phyloP scores from a whole-genome alignment of 2,888 invertebrate species.

The Agonopterix alstromeriana region DNA sequence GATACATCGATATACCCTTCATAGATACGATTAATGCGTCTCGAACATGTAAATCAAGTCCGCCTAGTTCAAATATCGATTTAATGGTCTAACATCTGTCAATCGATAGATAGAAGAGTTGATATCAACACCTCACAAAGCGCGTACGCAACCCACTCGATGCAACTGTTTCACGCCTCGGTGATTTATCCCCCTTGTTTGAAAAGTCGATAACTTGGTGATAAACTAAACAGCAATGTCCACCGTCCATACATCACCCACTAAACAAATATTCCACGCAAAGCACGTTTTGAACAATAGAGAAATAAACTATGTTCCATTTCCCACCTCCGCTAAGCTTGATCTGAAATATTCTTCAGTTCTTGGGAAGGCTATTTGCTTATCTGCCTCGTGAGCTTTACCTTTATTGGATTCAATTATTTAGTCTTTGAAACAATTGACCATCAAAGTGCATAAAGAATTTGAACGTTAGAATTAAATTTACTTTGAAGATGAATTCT shows the following conservation, averaged over 20 bases:
- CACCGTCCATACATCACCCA: conserved; percentile 9
- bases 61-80: conserved; percentile 13
- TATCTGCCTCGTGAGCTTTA: conserved; percentile 25
- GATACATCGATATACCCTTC: conserved; percentile 8
- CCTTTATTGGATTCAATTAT: conserved; percentile 25
- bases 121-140: conserved; percentile 25
- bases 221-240: conserved; percentile 17
- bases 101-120: conserved; percentile 24
- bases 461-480: conserved; percentile 21
- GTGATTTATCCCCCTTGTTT: conserved; percentile 38
- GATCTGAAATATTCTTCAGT: conserved; percentile 31
- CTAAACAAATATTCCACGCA: conserved; percentile 36
- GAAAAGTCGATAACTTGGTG: conserved; percentile 46
- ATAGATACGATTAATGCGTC: conserved; percentile 12
- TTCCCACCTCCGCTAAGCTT: conserved; percentile 44
- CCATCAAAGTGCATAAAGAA: conserved; percentile 17
- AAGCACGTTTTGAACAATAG: conserved; percentile 57
- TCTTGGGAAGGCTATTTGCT: conserved; percentile 24
- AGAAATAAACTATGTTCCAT: conserved; percentile 57
- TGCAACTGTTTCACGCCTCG: conserved; percentile 29
- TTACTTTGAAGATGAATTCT: conserved; percentile 38
- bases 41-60: conserved; percentile 10
- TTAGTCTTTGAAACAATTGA: conserved; percentile 7
- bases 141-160: conserved; percentile 33
- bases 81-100: conserved; percentile 18